Percentiles rank a stretch among this genome's conserved stretches.
Conservation (phyloP, 2,113 vertebrate species). For the Trematomus loennbergii region DNA sequence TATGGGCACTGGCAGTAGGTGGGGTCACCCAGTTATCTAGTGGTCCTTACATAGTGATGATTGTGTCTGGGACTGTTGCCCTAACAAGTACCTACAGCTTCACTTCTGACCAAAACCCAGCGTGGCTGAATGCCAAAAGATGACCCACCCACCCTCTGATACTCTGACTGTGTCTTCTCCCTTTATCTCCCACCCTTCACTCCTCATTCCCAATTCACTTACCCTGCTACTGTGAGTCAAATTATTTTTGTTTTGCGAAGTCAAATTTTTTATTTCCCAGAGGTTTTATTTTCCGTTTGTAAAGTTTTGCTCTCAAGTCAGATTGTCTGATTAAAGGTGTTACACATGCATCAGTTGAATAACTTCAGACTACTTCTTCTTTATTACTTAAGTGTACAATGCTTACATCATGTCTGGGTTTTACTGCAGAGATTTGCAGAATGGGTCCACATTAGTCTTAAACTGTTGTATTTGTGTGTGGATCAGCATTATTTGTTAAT, state of each 20-base stretch:
- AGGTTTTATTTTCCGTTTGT: background rate
- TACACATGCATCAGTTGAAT: background rate
- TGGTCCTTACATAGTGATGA: constrained; percentile 80
- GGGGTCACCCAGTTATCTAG: constrained; percentile 64
- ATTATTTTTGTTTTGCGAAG: too few relatives aligned
- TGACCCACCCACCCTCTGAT: constrained; percentile 36
- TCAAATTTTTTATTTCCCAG: background rate
- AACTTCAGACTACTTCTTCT: background rate
- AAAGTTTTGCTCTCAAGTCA: background rate
- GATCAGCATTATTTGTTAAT: background rate
- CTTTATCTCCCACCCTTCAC: constrained; percentile 1
- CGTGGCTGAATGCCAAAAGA: constrained; percentile 52
- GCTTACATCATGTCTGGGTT: background rate
- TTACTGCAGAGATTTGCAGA: background rate
- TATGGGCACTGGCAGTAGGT: constrained; percentile 70
- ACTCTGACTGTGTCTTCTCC: constrained; percentile 13
- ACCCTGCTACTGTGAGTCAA: background rate
- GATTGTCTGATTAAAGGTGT: background rate
- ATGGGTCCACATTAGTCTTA: background rate
- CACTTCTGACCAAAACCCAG: constrained; percentile 24
- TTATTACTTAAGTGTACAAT: background rate
- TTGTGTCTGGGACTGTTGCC: constrained; percentile 76
- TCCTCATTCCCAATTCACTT: background rate
- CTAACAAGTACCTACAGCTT: constrained; percentile 66
- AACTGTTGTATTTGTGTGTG: background rate